Evolutionary conservation across 2,888 invertebrate genomes (phyloP), one percentile per base, ranked within the genome.

Genomic region (Sarcophaga rosellei): DNA sequence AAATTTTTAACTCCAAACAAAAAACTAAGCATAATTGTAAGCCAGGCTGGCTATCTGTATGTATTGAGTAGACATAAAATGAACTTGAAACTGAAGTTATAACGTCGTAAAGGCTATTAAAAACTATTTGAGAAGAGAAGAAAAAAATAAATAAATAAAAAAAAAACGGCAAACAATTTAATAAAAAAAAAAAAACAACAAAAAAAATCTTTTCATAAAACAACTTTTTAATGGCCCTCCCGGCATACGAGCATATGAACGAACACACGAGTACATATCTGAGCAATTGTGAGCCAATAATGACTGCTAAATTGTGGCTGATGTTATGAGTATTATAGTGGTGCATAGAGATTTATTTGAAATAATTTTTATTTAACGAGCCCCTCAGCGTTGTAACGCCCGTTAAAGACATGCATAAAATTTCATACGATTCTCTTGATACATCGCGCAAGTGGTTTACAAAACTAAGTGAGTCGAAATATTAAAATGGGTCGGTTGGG

Each of bases 381-480:
- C 35, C 35, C 35, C 35, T 35, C 35, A 10, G 8, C 10, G 8
- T 35, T 44, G 45, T 69, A 69, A 75, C 68, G 74, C 47, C 57
- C 15, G 45, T 45, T 65, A 45, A 73, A 35, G 35, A 53, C 66
- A 73, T 77, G 47, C 45, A 65, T 59, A 21, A 6, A 61, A 23
- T 23, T 53, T 1, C 6, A 12, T 45, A 44, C 4, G 23, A 69
- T 21, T 61, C 61, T 35, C 47, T 74, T n/a, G 35, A 35, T 35
- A 35, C 10, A 35, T n/a, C 8, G 62, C 62, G 47, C 53, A 44
- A 74, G 73, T 80, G 20, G 65, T 21, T 35, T 53, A 35, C 35
- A 20, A 62, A 73, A 44, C 15, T 17, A 62, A 47, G 53, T 25
- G 63, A 81, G n/a, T 81, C 3, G 23, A 77, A 82, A 78, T 83